Conservation (phyloP, 2,797 vertebrate species). For the Rhinogobio ventralis region DNA sequence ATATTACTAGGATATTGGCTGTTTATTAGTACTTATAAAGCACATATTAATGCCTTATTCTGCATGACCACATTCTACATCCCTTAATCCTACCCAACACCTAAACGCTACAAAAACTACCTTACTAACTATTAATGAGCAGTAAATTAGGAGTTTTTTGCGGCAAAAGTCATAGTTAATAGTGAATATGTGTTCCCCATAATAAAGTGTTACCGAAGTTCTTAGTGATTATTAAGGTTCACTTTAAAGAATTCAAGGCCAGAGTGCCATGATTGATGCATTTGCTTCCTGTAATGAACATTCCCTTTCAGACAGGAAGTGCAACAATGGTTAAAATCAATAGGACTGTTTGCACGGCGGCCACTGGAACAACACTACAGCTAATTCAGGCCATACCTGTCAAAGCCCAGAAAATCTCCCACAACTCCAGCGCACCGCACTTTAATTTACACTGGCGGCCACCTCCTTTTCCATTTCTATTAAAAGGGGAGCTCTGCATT, state of each 20-base stretch:
- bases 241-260: conserved; percentile 61
- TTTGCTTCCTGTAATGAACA: conserved; percentile 79
- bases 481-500: conserved; percentile 82
- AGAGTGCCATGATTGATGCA: conserved; percentile 80
- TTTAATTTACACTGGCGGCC: conserved; percentile 82
- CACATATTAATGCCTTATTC: no score
- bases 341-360: conserved; percentile 78
- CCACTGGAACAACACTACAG: conserved; percentile 82
- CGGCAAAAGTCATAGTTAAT: no score
- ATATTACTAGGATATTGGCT: no score
- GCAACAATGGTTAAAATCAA: conserved; percentile 84
- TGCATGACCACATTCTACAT: no score
- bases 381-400: conserved; percentile 83
- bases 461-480: conserved; percentile 81
- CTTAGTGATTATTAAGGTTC: background rate
- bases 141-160: no score
- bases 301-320: conserved; percentile 83
- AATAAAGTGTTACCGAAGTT: background rate
- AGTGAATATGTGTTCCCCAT: no score
- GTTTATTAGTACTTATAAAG: no score
- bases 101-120: no score
- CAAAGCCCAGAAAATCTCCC: conserved; percentile 79
- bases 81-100: no score
- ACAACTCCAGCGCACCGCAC: conserved; percentile 72
- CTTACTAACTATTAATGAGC: no score